Evolutionary conservation across 2,888 invertebrate species (phyloP).

Genomic region (Eugnorisma glareosa): DNA sequence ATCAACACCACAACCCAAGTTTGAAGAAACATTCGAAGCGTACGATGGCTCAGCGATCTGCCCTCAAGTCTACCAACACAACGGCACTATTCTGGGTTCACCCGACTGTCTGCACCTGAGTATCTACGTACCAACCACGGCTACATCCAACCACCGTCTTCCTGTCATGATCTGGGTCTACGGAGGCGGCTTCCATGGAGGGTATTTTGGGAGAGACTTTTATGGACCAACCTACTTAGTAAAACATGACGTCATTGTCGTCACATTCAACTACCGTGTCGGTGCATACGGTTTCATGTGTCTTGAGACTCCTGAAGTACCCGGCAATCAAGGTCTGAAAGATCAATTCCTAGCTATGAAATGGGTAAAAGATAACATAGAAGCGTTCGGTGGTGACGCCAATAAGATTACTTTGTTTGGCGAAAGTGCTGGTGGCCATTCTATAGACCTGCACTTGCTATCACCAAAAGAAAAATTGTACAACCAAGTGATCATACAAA

Average conservation of each 20-base stretch:
- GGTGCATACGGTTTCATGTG: conserved; percentile 83
- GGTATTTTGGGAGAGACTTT: conserved; percentile 64
- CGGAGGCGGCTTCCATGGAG: conserved; percentile 74
- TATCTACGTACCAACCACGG: conserved; percentile 74
- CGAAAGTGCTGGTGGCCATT: conserved; percentile 75
- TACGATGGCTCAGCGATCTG: conserved; percentile 75
- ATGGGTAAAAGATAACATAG: conserved; percentile 79
- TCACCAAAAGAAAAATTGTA: conserved; percentile 72
- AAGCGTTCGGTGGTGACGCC: conserved; percentile 78
- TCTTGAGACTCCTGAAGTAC: conserved; percentile 73
- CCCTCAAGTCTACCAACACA: conserved; percentile 74
- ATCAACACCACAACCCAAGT: conserved; percentile 63
- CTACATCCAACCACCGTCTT: conserved; percentile 67
- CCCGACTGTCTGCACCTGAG: conserved; percentile 77
- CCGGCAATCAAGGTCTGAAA: conserved; percentile 81
- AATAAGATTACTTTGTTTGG: conserved; percentile 77
- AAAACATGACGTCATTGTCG: conserved; percentile 76
- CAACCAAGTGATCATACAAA: conserved; percentile 75
- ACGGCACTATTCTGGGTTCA: conserved; percentile 65
- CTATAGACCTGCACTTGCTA: conserved; percentile 77
- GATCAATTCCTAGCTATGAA: conserved; percentile 77
- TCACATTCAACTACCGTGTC: conserved; percentile 76
- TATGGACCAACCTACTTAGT: conserved; percentile 76
- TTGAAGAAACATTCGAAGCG: conserved; percentile 74
- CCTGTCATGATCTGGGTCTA: conserved; percentile 79